These are phyloP conservation scores for Ips nitidus DNA, from an alignment of 1,140 invertebrate genomes.

Conservation along the genomic window DNA sequence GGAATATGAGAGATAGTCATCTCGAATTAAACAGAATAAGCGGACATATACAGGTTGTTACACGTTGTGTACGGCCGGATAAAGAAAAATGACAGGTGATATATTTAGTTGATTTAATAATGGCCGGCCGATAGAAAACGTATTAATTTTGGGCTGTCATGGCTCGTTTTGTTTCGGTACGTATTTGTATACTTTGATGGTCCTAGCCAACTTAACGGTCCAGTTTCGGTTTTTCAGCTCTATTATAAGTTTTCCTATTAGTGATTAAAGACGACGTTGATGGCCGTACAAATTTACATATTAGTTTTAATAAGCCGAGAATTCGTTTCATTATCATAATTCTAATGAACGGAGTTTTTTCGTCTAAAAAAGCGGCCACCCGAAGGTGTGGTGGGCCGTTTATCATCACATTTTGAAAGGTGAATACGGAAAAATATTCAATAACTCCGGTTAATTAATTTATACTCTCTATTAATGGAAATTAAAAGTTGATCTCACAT, in stretches of 20 bases:
- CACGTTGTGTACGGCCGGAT: slow-evolving; percentile 23
- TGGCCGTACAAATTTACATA: slow-evolving; percentile 1
- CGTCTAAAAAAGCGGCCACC: too few relatives aligned
- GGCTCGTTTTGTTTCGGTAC: neutral
- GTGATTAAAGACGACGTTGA: slow-evolving; percentile 1
- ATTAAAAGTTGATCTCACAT: too few relatives aligned
- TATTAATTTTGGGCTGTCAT: slow-evolving; percentile 27
- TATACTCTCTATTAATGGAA: too few relatives aligned
- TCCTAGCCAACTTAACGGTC: too few relatives aligned
- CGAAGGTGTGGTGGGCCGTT: too few relatives aligned
- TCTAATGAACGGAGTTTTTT: too few relatives aligned
- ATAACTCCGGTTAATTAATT: too few relatives aligned
- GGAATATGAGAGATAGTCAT: slow-evolving; percentile 26
- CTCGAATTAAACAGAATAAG: slow-evolving; percentile 29
- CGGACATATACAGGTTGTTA: slow-evolving; percentile 30
- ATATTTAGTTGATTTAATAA: slow-evolving; percentile 32
- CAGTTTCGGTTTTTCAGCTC: too few relatives aligned
- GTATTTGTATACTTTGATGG: neutral
- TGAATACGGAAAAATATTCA: too few relatives aligned
- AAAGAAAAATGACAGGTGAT: slow-evolving; percentile 33
- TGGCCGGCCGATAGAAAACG: slow-evolving; percentile 15
- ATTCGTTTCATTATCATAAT: too few relatives aligned
- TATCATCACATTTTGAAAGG: too few relatives aligned
- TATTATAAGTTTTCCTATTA: neutral
- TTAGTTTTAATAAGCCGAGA: neutral